Conservation (phyloP, 2,888 invertebrate genomes). For the Chloroclysta siterata region DNA sequence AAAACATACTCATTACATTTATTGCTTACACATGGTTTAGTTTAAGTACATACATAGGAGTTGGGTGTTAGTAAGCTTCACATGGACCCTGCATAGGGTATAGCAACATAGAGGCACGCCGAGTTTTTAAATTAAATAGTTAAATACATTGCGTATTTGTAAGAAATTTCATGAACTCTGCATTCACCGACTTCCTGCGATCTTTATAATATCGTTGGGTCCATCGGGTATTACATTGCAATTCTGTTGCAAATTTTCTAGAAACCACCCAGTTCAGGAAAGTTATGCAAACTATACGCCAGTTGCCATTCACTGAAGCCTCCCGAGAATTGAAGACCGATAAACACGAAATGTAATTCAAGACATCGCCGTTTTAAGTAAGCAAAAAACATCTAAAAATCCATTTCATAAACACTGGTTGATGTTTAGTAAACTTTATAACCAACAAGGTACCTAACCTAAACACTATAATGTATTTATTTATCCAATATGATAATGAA, state of each 20-base stretch:
- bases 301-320: neutral
- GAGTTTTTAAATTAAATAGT: no score
- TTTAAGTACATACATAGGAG: no score
- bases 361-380: neutral
- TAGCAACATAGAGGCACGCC: no score
- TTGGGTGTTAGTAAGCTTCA: no score
- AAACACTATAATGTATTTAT: neutral
- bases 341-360: neutral
- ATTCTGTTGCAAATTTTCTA: no score
- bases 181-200: neutral
- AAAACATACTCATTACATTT: no score
- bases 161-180: neutral
- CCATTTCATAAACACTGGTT: no score
- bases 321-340: neutral
- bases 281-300: constrained; percentile 1
- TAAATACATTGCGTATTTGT: no score
- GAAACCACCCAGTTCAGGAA: neutral
- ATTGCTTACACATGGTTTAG: no score
- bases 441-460: neutral
- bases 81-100: no score
- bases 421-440: no score
- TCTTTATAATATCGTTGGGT: neutral
- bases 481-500: no score
- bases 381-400: neutral
- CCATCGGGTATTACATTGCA: neutral